These are phyloP conservation scores for Sisor rabdophorus DNA, from an alignment of 2,113 vertebrate species.

Conservation along the genomic window DNA sequence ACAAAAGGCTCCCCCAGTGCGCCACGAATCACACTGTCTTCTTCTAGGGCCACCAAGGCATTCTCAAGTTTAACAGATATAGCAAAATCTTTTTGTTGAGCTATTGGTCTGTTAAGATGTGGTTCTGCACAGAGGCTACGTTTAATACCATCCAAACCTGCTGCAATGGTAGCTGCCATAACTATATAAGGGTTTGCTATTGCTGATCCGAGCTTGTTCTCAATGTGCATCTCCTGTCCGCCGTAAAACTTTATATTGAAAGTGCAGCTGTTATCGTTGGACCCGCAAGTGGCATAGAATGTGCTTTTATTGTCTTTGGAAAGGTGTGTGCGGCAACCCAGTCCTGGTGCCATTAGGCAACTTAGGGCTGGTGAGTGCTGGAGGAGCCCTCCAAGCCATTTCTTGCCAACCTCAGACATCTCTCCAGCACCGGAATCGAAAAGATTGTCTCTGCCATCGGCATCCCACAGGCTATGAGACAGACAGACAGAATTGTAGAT, in stretches of 20 bases:
- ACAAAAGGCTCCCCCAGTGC: slow-evolving; percentile 84
- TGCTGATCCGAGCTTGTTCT: slow-evolving; percentile 87
- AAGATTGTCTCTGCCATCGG: slow-evolving; percentile 71
- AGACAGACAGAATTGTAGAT: slow-evolving; percentile 81
- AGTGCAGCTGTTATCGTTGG: slow-evolving; percentile 83
- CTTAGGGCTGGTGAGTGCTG: slow-evolving; percentile 85
- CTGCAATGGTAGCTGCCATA: slow-evolving; percentile 83
- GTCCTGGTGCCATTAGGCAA: slow-evolving; percentile 83
- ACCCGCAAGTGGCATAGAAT: slow-evolving; percentile 77
- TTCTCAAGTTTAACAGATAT: slow-evolving; percentile 86
- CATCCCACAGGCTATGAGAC: slow-evolving; percentile 86
- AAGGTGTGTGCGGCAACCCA: slow-evolving; percentile 76
- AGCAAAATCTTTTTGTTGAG: slow-evolving; percentile 58
- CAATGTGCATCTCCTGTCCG: slow-evolving; percentile 75
- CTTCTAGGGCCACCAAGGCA: slow-evolving; percentile 75
- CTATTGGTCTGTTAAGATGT: slow-evolving; percentile 57
- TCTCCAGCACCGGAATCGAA: slow-evolving; percentile 71
- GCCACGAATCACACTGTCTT: slow-evolving; percentile 74
- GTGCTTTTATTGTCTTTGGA: slow-evolving; percentile 72
- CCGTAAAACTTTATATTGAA: slow-evolving; percentile 86
- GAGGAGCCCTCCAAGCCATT: slow-evolving; percentile 84
- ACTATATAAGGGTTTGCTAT: slow-evolving; percentile 89
- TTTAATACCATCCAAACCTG: slow-evolving; percentile 84
- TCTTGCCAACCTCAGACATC: slow-evolving; percentile 76
- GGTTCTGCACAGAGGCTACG: slow-evolving; percentile 63